Conservation (phyloP, 2,797 vertebrate genomes). For the Anabacerthia variegaticeps region DNA sequence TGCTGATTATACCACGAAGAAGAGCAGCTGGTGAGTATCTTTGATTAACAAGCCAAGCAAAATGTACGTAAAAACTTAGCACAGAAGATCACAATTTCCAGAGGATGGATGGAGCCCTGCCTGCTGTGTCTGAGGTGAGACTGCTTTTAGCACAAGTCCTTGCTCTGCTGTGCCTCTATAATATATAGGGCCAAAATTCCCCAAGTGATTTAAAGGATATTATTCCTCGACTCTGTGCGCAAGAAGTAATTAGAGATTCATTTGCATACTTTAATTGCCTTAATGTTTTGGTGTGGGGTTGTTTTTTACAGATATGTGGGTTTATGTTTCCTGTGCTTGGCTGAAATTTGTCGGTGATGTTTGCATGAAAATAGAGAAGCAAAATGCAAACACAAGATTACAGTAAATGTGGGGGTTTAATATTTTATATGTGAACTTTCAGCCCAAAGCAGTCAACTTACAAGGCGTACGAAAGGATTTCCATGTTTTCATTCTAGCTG, state of each 20-base stretch:
- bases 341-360: neutral
- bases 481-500: neutral
- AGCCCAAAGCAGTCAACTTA: neutral
- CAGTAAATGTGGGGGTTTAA: neutral
- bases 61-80: constrained; percentile 28
- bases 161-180: neutral
- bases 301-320: neutral
- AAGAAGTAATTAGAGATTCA: neutral
- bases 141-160: neutral
- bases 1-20: constrained; percentile 36
- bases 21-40: constrained; percentile 10
- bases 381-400: neutral
- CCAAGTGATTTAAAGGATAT: neutral
- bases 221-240: neutral
- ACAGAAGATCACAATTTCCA: neutral
- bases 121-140: neutral
- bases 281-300: neutral
- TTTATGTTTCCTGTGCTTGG: neutral
- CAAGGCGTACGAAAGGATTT: neutral
- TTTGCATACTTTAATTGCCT: neutral
- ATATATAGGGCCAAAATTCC: neutral
- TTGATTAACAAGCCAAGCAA: constrained; percentile 16
- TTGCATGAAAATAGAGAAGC: neutral
- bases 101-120: neutral
- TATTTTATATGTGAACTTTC: neutral